phyloP scores from a whole-genome alignment of 37 sponge, comb jelly and placozoan genomes.

The Theonella swinhoei region DNA sequence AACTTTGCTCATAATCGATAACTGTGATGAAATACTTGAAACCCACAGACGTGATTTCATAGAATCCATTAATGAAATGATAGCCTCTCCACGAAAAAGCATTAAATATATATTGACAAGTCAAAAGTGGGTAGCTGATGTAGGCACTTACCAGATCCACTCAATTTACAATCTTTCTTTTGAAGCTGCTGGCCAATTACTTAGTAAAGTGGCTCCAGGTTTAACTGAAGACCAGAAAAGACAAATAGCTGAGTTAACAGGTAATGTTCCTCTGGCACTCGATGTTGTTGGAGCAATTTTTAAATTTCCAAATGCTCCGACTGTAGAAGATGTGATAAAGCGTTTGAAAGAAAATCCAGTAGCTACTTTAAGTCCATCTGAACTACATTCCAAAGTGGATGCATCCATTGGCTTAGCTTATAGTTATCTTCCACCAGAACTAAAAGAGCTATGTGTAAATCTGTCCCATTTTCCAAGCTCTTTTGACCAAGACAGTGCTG shows the following conservation, averaged over 20 bases:
- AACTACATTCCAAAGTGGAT: conserved; percentile 2
- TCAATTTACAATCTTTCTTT: background rate
- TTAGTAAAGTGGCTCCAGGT: background rate
- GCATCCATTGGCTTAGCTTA: conserved; percentile 25
- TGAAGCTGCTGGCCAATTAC: background rate
- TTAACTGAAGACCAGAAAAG: background rate
- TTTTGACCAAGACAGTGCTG: background rate
- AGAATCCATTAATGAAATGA: background rate
- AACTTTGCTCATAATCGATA: conserved; percentile 14
- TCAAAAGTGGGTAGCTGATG: background rate
- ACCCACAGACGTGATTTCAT: background rate
- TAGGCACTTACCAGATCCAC: background rate
- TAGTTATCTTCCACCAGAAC: background rate
- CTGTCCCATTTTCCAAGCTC: conserved; percentile 34
- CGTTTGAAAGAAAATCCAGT: conserved; percentile 12
- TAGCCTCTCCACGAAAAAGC: background rate
- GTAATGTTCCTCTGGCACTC: conserved; percentile 48
- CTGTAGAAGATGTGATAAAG: conserved; percentile 6
- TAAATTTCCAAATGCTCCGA: background rate
- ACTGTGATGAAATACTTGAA: conserved; percentile 25
- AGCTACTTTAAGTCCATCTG: conserved; percentile 15
- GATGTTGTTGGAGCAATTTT: conserved; percentile 38
- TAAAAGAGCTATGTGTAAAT: background rate
- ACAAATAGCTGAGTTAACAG: conserved; percentile 30
- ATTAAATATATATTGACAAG: conserved; percentile 17